Conservation (phyloP, 2,797 vertebrate species). For the Pangasius krempfi region DNA sequence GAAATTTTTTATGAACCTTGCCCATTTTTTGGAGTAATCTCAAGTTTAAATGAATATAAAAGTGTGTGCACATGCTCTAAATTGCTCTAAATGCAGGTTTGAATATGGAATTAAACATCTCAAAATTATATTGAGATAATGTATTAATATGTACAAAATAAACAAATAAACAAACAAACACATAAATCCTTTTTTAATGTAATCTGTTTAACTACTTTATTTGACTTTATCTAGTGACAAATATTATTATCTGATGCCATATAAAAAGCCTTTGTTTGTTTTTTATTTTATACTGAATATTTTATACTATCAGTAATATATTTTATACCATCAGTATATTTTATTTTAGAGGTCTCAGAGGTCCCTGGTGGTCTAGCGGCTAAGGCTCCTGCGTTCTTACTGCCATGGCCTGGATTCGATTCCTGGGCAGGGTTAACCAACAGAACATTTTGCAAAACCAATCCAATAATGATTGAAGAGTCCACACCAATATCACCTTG, state of each 20-base stretch:
- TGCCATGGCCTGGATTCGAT: too few species aligned
- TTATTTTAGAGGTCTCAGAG: too few species aligned
- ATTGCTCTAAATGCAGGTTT: background rate
- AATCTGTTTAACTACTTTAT: background rate
- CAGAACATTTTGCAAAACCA: too few species aligned
- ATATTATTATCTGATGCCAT: background rate
- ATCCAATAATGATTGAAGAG: too few species aligned
- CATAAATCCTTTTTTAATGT: too few species aligned
- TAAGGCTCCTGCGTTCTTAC: too few species aligned
- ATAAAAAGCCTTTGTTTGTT: background rate
- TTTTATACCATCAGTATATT: too few species aligned
- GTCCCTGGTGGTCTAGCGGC: too few species aligned
- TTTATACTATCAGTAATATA: too few species aligned
- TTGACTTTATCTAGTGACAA: background rate
- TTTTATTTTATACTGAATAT: background rate
- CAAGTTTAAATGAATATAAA: background rate
- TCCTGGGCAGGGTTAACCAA: too few species aligned
- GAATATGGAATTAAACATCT: background rate
- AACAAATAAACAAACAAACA: too few species aligned
- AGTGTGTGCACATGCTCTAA: background rate
- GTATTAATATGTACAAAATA: background rate
- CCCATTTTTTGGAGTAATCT: background rate
- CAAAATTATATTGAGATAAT: background rate
- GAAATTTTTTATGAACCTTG: background rate
- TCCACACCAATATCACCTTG: too few species aligned